phyloP scores from a whole-genome alignment of 1,140 invertebrate genomes.

The Meloidogyne exigua region DNA sequence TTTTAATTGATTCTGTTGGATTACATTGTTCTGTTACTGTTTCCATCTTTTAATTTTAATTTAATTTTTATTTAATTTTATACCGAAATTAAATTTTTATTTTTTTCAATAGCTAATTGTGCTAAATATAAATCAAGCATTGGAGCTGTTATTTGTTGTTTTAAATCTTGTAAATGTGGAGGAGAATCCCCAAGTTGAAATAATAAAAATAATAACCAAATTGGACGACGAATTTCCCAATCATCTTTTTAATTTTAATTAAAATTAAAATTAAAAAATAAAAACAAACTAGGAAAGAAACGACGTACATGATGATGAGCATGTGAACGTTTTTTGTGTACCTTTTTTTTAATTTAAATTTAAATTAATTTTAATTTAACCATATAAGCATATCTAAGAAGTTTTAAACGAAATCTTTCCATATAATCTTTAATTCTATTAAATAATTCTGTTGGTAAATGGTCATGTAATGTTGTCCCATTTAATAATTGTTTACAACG shows the following conservation, averaged over 20 bases:
- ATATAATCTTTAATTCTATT: constrained; percentile 14
- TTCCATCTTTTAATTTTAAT: constrained; percentile 30
- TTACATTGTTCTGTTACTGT: constrained; percentile 43
- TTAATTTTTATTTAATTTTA: background rate
- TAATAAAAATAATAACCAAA: constrained; percentile 46
- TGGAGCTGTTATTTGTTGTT: constrained; percentile 9
- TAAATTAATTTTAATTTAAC: constrained; percentile 2
- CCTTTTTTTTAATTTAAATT: background rate
- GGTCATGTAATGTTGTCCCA: constrained; percentile 12
- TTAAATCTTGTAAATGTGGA: background rate
- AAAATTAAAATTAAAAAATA: background rate
- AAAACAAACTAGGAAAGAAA: constrained; percentile 14
- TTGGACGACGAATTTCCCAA: constrained; percentile 41
- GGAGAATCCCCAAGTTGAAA: constrained; percentile 45
- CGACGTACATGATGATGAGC: constrained; percentile 14
- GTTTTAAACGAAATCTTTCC: constrained; percentile 6
- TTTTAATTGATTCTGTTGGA: constrained; percentile 27
- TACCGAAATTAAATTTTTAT: constrained; percentile 42
- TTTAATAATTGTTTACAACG: constrained; percentile 18
- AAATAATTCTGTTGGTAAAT: constrained; percentile 20
- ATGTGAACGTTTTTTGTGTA: constrained; percentile 7
- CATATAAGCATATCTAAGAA: background rate
- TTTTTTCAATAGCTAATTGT: constrained; percentile 34
- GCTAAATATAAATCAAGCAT: constrained; percentile 45
- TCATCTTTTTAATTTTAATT: constrained; percentile 9